Percentiles rank a stretch among this genome's conserved stretches.
These are phyloP conservation scores for Autographa pulchrina DNA, from an alignment of 2,888 invertebrate species.

Conservation along the genomic window DNA sequence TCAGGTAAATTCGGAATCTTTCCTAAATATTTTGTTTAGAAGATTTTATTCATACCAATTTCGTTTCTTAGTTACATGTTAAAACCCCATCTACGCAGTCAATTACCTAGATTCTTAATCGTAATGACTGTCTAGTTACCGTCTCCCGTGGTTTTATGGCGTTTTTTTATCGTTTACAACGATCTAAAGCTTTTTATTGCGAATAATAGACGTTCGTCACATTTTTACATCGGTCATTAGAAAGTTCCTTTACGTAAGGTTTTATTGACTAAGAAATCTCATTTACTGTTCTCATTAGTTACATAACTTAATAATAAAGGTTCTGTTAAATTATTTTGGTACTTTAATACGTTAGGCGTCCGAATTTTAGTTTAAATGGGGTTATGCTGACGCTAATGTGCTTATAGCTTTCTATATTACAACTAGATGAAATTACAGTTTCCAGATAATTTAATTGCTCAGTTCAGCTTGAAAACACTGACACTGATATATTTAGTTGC, in stretches of 20 bases:
- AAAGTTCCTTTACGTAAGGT: constrained; percentile 65
- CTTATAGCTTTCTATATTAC: not conserved
- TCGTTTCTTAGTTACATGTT: not conserved
- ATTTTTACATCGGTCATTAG: constrained; percentile 62
- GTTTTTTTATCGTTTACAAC: constrained; percentile 45
- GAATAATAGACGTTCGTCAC: constrained; percentile 54
- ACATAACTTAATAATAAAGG: constrained; percentile 36
- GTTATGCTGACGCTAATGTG: not conserved
- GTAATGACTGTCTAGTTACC: constrained; percentile 39
- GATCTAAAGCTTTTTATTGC: constrained; percentile 51
- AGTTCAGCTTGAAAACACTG: too few relatives aligned
- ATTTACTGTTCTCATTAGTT: constrained; percentile 46
- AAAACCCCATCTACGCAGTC: constrained; percentile 26
- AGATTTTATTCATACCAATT: not conserved
- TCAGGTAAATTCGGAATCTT: not conserved
- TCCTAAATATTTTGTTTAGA: not conserved
- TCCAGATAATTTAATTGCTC: not conserved
- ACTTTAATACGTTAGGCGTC: constrained; percentile 21
- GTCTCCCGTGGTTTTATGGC: constrained; percentile 46
- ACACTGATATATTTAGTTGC: too few relatives aligned
- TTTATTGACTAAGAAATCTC: constrained; percentile 45
- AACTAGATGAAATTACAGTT: not conserved
- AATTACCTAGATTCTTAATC: constrained; percentile 30
- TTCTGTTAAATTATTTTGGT: constrained; percentile 8
- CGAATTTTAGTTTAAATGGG: not conserved